Evolutionary conservation across 2,888 invertebrate species (phyloP).

Genomic region (Eristalis tenax): DNA sequence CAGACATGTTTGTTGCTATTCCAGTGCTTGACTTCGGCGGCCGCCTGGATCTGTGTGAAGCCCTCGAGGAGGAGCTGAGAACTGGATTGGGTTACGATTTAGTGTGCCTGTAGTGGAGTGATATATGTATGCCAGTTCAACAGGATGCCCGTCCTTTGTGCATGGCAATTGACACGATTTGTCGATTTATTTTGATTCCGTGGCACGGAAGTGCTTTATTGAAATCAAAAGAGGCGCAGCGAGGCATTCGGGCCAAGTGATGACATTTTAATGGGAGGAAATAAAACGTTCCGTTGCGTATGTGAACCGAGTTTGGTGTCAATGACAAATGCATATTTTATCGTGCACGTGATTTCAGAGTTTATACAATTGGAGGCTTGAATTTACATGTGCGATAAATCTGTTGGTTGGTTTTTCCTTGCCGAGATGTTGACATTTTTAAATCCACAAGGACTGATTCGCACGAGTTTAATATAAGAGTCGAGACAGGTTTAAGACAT

Average conservation of each 20-base stretch:
- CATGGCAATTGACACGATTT: conserved; percentile 47
- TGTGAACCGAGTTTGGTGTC: not conserved
- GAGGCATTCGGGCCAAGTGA: not conserved
- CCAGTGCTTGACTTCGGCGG: not conserved
- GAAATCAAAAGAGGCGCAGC: conserved; percentile 13
- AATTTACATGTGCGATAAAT: too few species aligned
- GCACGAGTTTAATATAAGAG: too few species aligned
- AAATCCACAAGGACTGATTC: too few species aligned
- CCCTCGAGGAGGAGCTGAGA: conserved; percentile 2
- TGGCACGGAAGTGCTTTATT: conserved; percentile 23
- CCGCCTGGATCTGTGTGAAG: not conserved
- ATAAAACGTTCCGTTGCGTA: not conserved
- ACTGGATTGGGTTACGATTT: conserved; percentile 26
- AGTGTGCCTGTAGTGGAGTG: conserved; percentile 3
- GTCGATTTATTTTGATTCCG: conserved; percentile 25
- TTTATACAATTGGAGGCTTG: too few species aligned
- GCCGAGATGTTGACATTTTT: too few species aligned
- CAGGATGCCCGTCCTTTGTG: conserved; percentile 19
- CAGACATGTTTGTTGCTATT: conserved; percentile 19
- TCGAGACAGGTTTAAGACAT: too few species aligned
- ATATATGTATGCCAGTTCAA: conserved; percentile 30
- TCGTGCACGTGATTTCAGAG: too few species aligned
- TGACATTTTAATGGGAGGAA: not conserved
- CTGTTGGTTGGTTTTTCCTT: too few species aligned
- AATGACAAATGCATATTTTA: too few species aligned